Base-by-base conservation (phyloP, 2,113 vertebrate genomes). In the Spilogale gracilis region DNA sequence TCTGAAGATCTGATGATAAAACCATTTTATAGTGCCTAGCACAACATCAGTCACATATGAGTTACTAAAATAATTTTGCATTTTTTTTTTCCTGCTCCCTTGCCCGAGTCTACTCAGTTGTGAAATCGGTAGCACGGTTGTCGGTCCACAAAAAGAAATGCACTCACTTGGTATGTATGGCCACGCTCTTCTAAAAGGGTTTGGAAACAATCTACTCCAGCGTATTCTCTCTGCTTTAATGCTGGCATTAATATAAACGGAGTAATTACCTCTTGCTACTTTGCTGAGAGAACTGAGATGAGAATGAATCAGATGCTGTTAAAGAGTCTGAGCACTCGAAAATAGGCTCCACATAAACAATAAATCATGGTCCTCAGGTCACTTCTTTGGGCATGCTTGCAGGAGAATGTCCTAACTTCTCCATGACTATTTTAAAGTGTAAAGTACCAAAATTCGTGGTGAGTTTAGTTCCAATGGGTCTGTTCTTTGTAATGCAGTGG, bases 1-100 rank as follows among this genome's bases (percentile, higher is more conserved):
- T 91, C 9, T 91, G n/a, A 65, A 87, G 38, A 86, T 67, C 52
- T 73, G 20, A 60, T 60, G 27, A 91, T 87, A 76, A 92, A 89
- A 69, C 11, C 50, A 56, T 65, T 43, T 78, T 78, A 93, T 25
- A 82, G 86, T 69, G 7, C 27, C 6, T 74, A 56, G 30, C 50
- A 88, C 16, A 81, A 45, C 30, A 9, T 69, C 50, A 85, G 38
- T n/a, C 69, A 85, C 0, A 4, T 20, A 25, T 30, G 16, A 61
- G 14, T 58, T 93, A 54, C 91, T 95, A 71, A 83, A 92, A 85
- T 30, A n/a, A 73, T 85, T 74, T 61, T 63, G 11, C 6, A 78
- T 71, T 52, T n/a, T 52, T 11, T 63, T 20, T 10, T 67, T 16
- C 43, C 25, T 58, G 16, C 9, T 61, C 52, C 58, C 14, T 93